phyloP scores from a whole-genome alignment of 2,888 invertebrate genomes.

The Ametastegia equiseti region DNA sequence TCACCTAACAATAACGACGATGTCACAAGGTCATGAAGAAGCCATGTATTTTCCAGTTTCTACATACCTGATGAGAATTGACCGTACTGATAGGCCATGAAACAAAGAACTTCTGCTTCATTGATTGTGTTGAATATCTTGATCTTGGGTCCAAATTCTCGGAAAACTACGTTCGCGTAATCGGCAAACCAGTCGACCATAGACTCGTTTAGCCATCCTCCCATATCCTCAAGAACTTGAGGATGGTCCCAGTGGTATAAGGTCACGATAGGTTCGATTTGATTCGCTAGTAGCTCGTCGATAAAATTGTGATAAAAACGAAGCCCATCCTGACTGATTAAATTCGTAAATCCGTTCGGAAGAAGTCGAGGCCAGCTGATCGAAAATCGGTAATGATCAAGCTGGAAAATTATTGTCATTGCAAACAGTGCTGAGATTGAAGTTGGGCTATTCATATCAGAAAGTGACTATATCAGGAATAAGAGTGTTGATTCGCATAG shows the following conservation, averaged over 20 bases:
- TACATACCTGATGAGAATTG: constrained; percentile 62
- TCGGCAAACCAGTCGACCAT: constrained; percentile 82
- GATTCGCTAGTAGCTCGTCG: constrained; percentile 80
- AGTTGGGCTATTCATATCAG: neutral
- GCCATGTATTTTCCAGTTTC: too few species aligned
- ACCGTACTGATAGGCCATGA: constrained; percentile 77
- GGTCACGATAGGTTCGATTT: constrained; percentile 80
- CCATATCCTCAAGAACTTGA: constrained; percentile 81
- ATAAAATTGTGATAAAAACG: constrained; percentile 88
- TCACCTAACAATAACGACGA: too few species aligned
- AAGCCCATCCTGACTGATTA: constrained; percentile 84
- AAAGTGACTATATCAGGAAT: too few species aligned
- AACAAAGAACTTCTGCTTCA: constrained; percentile 82
- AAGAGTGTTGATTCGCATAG: too few species aligned
- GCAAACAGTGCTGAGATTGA: too few species aligned
- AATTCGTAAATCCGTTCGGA: constrained; percentile 72
- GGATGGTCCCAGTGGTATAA: constrained; percentile 79
- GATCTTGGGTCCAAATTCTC: constrained; percentile 81
- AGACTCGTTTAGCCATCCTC: constrained; percentile 83
- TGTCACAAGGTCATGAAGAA: too few species aligned
- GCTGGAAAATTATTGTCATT: too few species aligned
- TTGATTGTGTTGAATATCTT: constrained; percentile 87
- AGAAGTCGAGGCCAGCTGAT: constrained; percentile 63
- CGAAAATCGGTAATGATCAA: constrained; percentile 58
- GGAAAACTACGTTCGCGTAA: constrained; percentile 80